These are phyloP conservation scores for Microctenopoma stevenorrisi DNA, from an alignment of 2,797 vertebrate species.

Conservation along the genomic window DNA sequence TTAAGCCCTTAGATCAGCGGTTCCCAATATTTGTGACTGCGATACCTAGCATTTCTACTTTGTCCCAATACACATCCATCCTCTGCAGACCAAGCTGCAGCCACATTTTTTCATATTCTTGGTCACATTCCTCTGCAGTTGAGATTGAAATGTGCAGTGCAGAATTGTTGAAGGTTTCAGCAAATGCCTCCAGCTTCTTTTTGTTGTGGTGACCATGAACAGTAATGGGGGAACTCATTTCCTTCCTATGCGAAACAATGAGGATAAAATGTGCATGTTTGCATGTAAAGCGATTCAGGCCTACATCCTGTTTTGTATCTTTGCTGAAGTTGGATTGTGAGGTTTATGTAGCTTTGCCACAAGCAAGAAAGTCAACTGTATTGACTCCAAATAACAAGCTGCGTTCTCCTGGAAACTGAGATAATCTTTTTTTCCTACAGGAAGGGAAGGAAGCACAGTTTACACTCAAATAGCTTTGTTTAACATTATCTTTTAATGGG, in stretches of 20 bases:
- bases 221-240: conserved; percentile 27
- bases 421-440: conserved; percentile 38
- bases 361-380: conserved; percentile 16
- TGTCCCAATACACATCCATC: too few relatives aligned
- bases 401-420: conserved; percentile 64
- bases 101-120: conserved; percentile 1
- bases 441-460: conserved; percentile 38
- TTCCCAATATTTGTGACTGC: neutral
- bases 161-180: conserved; percentile 21
- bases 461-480: conserved; percentile 57
- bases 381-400: conserved; percentile 50
- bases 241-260: neutral
- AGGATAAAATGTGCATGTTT: neutral
- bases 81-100: neutral
- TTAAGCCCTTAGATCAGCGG: neutral
- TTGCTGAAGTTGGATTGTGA: conserved; percentile 33
- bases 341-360: conserved; percentile 46
- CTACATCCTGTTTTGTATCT: conserved; percentile 19
- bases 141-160: conserved; percentile 9
- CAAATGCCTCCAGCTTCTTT: conserved; percentile 25
- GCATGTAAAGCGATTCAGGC: conserved; percentile 7
- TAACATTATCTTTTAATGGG: conserved; percentile 44
- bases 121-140: conserved; percentile 1
- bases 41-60: too few relatives aligned
- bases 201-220: conserved; percentile 15